Evolutionary conservation across 37 sponge, comb jelly and placozoan genomes (phyloP), one percentile per base, ranked within the genome.

Genomic region (Lycopodina hypogea): DNA sequence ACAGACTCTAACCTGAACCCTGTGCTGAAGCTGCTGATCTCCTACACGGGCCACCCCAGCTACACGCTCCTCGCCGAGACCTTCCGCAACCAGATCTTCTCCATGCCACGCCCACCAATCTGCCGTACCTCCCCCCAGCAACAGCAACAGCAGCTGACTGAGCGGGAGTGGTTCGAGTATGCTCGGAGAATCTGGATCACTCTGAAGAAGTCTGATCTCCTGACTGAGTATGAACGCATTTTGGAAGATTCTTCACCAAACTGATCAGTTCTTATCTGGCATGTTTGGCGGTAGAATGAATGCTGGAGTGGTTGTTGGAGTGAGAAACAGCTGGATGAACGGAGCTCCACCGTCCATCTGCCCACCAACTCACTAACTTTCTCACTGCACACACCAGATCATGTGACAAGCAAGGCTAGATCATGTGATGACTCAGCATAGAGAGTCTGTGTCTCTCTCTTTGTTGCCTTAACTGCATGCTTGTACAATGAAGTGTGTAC

Each of bases 151-250:
- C 87, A 86, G 48, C 66, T 90, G 75, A 82, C 82, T 15, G 91
- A 90, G 55, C 82, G 70, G 75, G 87, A 90, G 26, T 90, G 91
- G 91, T 82, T 77, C 59, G 77, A 81, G 0, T 86, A 83, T 59
- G 82, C 87, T 38, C 45, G 78, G 9, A 65, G 72, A 33, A 66
- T 55, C 38, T 86, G 86, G 87, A 37, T 78, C 22, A 73, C 55
- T 4, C 74, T 90, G 30, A 90, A 90, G 76, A 90, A 86, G 68
- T 77, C 86, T 40, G 69, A 90, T 37, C 69, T 86, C 22, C 12
- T 81, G 29, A 22, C 71, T 1, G 80, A 86, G 59, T 83, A 83
- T 36, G 75, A 83, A 52, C 75, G 30, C 0, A 29, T 72, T 3
- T 12, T 74, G 2, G 75, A 65, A 23, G 11, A 51, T 75, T 74